Percentiles rank a stretch among this genome's conserved stretches.
Conservation (phyloP, 92 coral and sea anemone genomes). For the Metridium senile region DNA sequence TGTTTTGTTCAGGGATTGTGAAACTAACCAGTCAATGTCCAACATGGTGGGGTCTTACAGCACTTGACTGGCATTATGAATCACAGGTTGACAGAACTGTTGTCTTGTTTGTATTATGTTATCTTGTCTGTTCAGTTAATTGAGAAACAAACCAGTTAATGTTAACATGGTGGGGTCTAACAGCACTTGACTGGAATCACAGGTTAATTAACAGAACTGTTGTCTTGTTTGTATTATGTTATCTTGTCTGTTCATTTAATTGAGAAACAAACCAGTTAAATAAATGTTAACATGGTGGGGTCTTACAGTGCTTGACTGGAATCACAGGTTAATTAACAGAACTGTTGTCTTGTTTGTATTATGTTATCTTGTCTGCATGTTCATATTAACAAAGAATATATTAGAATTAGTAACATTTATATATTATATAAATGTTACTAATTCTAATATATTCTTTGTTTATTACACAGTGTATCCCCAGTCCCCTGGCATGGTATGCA, state of each 20-base stretch:
- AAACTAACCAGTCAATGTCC: slow-evolving; percentile 79
- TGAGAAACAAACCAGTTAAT: slow-evolving; percentile 71
- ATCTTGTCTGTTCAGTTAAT: slow-evolving; percentile 71
- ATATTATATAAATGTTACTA: too few species aligned
- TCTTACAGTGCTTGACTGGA: slow-evolving; percentile 75
- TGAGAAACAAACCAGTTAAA: slow-evolving; percentile 70
- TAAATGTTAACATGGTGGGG: slow-evolving; percentile 93
- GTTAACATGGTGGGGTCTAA: slow-evolving; percentile 89
- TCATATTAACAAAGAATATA: neutral
- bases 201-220: neutral
- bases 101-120: neutral
- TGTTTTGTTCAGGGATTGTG: slow-evolving; percentile 85
- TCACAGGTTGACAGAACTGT: slow-evolving; percentile 61
- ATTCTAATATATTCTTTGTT: neutral
- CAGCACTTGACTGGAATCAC: slow-evolving; percentile 72
- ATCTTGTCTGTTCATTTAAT: slow-evolving; percentile 69
- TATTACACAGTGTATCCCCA: slow-evolving; percentile 94
- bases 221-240: neutral
- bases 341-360: neutral
- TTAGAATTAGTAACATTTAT: too few species aligned
- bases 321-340: neutral
- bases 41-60: slow-evolving; percentile 89
- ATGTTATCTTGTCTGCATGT: slow-evolving; percentile 32
- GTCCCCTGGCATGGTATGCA: slow-evolving; percentile 93
- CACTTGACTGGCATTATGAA: slow-evolving; percentile 83